phyloP scores from a whole-genome alignment of 2,888 invertebrate species.

The Erebia ligea region DNA sequence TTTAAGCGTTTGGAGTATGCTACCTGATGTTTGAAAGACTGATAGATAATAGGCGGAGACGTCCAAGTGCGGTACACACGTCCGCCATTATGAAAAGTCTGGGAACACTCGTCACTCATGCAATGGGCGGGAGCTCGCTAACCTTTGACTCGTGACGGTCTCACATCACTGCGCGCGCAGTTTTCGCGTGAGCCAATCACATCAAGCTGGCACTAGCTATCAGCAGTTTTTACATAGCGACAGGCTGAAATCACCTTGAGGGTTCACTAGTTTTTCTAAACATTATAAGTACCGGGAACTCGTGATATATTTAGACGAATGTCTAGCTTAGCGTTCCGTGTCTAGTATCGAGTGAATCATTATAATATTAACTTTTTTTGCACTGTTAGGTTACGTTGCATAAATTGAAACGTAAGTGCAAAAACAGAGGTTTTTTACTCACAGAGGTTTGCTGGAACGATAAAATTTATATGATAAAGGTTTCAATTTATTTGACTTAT shows the following conservation, averaged over 20 bases:
- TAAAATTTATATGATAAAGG: not conserved
- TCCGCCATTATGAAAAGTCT: slow-evolving; percentile 8
- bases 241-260: not conserved
- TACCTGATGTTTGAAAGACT: not conserved
- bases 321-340: not conserved
- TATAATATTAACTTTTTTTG: not conserved
- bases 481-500: not conserved
- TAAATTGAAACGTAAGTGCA: not conserved
- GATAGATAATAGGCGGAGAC: not conserved
- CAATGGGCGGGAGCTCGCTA: slow-evolving; percentile 3
- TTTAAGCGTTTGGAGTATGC: too few relatives aligned
- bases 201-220: too few relatives aligned
- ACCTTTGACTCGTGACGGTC: slow-evolving; percentile 21
- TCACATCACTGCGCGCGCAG: slow-evolving; percentile 1
- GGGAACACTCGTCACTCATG: not conserved
- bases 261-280: slow-evolving; percentile 5
- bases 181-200: slow-evolving; percentile 10
- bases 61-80: not conserved
- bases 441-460: not conserved
- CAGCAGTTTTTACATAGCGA: not conserved
- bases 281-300: not conserved
- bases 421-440: not conserved
- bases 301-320: slow-evolving; percentile 2
- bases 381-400: not conserved
- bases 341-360: slow-evolving; percentile 5